Conservation (phyloP, 1,140 invertebrate species). For the Drosophila equinoxialis region DNA sequence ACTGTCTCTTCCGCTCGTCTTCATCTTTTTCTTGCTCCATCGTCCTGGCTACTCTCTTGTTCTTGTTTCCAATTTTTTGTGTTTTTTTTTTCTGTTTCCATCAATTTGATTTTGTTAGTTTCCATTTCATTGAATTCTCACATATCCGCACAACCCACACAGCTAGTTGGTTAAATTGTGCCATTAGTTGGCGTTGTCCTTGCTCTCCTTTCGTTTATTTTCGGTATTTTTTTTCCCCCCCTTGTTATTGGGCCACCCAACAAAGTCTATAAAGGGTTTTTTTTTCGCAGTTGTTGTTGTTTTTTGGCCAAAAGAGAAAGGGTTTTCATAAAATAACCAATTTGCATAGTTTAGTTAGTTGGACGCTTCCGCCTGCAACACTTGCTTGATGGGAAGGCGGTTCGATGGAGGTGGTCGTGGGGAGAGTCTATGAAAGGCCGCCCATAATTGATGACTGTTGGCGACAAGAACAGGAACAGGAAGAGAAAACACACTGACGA, state of each 20-base stretch:
- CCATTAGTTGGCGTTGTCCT: slow-evolving; percentile 70
- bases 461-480: slow-evolving; percentile 58
- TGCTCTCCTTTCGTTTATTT: slow-evolving; percentile 33
- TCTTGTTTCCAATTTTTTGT: not conserved
- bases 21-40: slow-evolving; percentile 15
- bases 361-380: slow-evolving; percentile 73
- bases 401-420: slow-evolving; percentile 2
- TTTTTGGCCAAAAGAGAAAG: slow-evolving; percentile 46
- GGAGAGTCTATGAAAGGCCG: slow-evolving; percentile 13
- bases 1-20: slow-evolving; percentile 41
- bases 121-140: slow-evolving; percentile 82
- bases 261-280: too few species aligned
- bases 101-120: slow-evolving; percentile 82
- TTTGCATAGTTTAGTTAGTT: slow-evolving; percentile 81
- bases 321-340: slow-evolving; percentile 78
- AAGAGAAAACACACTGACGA: slow-evolving; percentile 43
- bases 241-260: too few species aligned
- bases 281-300: slow-evolving; percentile 35
- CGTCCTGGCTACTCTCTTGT: not conserved
- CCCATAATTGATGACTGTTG: slow-evolving; percentile 76
- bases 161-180: slow-evolving; percentile 78
- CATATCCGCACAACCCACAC: slow-evolving; percentile 62
- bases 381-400: slow-evolving; percentile 37
- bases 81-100: slow-evolving; percentile 28
- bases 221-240: slow-evolving; percentile 12